Conservation (phyloP, 2,888 invertebrate species). For the Hydropsyche betteni region DNA sequence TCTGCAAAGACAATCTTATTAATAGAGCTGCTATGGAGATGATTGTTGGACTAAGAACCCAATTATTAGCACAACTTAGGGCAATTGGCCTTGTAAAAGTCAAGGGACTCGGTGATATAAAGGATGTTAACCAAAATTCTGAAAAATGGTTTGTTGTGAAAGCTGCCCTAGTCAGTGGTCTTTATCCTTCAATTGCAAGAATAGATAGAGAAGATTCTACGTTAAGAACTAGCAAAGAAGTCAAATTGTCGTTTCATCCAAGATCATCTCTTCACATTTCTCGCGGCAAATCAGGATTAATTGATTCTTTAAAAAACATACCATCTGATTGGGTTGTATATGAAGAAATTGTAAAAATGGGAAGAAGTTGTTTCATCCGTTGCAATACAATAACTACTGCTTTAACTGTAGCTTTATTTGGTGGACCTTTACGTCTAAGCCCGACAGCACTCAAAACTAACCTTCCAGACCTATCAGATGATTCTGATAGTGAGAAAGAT, state of each 20-base stretch:
- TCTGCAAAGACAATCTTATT: conserved; percentile 80
- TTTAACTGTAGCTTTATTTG: conserved; percentile 80
- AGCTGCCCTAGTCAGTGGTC: conserved; percentile 85
- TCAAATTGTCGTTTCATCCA: conserved; percentile 65
- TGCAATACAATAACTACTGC: conserved; percentile 85
- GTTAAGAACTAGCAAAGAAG: conserved; percentile 72
- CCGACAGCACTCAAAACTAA: conserved; percentile 61
- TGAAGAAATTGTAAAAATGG: conserved; percentile 82
- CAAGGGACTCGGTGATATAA: conserved; percentile 71
- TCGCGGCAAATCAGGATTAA: conserved; percentile 59
- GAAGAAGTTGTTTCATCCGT: conserved; percentile 75
- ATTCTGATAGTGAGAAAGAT: conserved; percentile 61
- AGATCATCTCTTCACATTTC: conserved; percentile 72
- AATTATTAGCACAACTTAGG: conserved; percentile 82
- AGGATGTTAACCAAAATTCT: conserved; percentile 84
- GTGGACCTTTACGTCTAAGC: conserved; percentile 74
- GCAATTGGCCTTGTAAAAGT: conserved; percentile 77
- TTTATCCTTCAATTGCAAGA: conserved; percentile 88
- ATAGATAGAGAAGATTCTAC: conserved; percentile 72
- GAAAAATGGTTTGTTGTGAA: conserved; percentile 92
- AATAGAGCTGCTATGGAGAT: conserved; percentile 88
- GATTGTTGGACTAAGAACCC: conserved; percentile 84
- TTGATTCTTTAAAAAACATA: conserved; percentile 57
- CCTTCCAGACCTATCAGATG: conserved; percentile 62
- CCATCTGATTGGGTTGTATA: conserved; percentile 87